Evolutionary conservation across 2,797 vertebrate genomes (phyloP), one percentile per base, ranked within the genome.

Genomic region (Amblyraja radiata): DNA sequence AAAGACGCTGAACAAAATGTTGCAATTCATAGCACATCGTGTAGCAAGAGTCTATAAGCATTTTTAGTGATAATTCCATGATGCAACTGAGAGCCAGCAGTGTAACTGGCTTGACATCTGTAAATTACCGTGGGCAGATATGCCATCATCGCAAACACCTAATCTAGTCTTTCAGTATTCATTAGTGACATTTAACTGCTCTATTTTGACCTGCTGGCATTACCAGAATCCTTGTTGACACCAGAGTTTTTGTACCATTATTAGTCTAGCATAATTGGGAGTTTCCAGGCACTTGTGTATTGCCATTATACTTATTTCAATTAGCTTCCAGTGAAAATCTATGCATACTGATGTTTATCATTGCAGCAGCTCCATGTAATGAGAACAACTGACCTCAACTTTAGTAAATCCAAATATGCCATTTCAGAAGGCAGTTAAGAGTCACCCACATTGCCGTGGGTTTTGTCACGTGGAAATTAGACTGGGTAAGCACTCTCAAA

Each of bases 341-440:
- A 65, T 65, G n/a, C 28, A 88, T 84, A n/a, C 84, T 88, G 84
- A 58, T 88, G 61, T 88, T 88, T 88, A 88, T 28, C 84, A 88
- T 88, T 88, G 63, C 84, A 88, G 61, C n/a, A 25, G 90, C 16
- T 39, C 39, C 36, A 74, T 54, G 39, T 25, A 39, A 74, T 28
- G 36, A 46, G 90, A 73, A 73, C 21, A 73, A 91, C 68, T 91
- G 88, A 36, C 32, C 88, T 73, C 68, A 32, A 71, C 88, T 23
- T 90, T 36, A 90, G 28, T 46, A 90, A 73, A 90, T 71, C 83
- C 13, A 65, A 11, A 88, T 65, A 68, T 74, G 1, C 32, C 13
- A 4, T 23, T 91, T 91, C 39, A 74, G 18, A 73, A 73, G 71
- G 71, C 71, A 73, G 16, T 73, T 73, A 21, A 21, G 5, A 73